Conservation (phyloP, 64 coral and sea anemone genomes). For the Hydrozoanthus tunicans region DNA sequence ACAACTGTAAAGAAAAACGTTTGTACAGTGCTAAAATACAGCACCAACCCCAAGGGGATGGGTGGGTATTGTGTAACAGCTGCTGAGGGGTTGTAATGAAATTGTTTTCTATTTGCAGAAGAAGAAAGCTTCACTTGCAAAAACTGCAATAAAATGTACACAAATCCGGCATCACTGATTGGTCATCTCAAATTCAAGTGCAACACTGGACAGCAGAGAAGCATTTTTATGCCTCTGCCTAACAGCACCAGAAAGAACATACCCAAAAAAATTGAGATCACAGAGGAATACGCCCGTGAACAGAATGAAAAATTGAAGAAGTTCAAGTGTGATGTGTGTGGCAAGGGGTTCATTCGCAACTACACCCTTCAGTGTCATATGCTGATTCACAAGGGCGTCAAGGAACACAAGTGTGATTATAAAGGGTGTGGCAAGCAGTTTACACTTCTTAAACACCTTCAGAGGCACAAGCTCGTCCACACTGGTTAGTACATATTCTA, state of each 20-base stretch:
- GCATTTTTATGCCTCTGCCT: constrained; percentile 91
- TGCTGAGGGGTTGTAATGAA: too few relatives aligned
- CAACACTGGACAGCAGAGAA: constrained; percentile 88
- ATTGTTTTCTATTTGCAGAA: constrained; percentile 25
- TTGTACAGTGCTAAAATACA: too few relatives aligned
- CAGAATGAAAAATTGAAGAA: constrained; percentile 99
- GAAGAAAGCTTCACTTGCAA: constrained; percentile 85
- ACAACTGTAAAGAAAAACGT: too few relatives aligned
- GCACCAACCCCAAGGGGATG: too few relatives aligned
- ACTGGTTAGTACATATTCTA: constrained; percentile 52
- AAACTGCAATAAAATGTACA: constrained; percentile 98
- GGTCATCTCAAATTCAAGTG: constrained; percentile 99
- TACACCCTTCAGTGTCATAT: constrained; percentile 94
- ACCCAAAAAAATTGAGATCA: constrained; percentile 92
- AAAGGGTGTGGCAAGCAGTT: constrained; percentile 86
- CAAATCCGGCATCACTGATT: constrained; percentile 84
- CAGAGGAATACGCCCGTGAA: constrained; percentile 86
- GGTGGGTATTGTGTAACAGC: too few relatives aligned
- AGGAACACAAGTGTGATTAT: constrained; percentile 84
- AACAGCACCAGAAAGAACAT: constrained; percentile 55
- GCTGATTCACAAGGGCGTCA: constrained; percentile 88
- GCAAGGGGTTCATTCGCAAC: constrained; percentile 89
- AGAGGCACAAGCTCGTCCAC: constrained; percentile 85
- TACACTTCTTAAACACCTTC: constrained; percentile 78
- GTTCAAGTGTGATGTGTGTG: constrained; percentile 91